Conservation (phyloP, 2,888 invertebrate genomes). For the Ypsolopha scabrella region DNA sequence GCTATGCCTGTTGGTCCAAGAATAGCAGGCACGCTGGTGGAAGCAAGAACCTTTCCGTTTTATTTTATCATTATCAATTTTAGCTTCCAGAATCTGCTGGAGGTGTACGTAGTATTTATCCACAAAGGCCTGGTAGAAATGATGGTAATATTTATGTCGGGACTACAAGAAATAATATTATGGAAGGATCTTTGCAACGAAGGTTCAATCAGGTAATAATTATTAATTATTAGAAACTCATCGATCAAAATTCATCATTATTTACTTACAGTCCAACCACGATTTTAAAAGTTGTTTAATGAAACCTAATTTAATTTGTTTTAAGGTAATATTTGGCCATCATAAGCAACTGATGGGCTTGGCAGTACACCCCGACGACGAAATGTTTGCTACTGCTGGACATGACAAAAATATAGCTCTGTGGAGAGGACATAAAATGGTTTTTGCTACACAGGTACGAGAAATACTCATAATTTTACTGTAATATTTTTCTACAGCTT, state of each 20-base stretch:
- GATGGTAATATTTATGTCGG: slow-evolving; percentile 94
- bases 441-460: slow-evolving; percentile 86
- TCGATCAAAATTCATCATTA: neutral
- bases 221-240: neutral
- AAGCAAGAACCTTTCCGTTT: no score
- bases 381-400: slow-evolving; percentile 92
- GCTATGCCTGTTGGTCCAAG: no score
- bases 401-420: slow-evolving; percentile 91
- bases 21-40: no score
- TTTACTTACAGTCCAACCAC: no score
- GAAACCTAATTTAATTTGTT: neutral
- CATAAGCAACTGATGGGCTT: slow-evolving; percentile 89
- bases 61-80: slow-evolving; percentile 13
- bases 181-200: slow-evolving; percentile 91
- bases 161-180: slow-evolving; percentile 88
- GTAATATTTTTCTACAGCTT: neutral
- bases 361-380: slow-evolving; percentile 91
- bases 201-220: slow-evolving; percentile 80
- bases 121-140: slow-evolving; percentile 87
- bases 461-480: neutral
- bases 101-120: slow-evolving; percentile 90
- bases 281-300: no score
- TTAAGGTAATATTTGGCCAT: slow-evolving; percentile 87
- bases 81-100: slow-evolving; percentile 89
- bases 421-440: slow-evolving; percentile 89